Evolutionary conservation across 2,113 vertebrate genomes (phyloP).

Genomic region (Cyanistes caeruleus): DNA sequence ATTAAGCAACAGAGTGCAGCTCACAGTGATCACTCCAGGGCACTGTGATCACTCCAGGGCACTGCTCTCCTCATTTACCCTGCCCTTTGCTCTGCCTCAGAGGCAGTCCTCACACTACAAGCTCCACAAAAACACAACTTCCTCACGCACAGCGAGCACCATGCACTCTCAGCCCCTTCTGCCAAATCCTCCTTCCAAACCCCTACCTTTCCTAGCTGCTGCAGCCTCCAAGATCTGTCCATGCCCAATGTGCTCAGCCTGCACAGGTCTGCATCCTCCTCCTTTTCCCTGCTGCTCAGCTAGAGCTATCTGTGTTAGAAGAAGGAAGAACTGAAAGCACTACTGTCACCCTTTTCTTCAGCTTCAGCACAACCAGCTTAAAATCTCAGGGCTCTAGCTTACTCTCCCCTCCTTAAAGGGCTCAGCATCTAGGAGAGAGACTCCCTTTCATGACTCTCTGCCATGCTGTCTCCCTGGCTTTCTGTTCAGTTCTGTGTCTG

Average conservation of each 20-base stretch:
- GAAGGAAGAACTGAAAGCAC: not conserved
- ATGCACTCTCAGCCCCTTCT: not conserved
- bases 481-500: not conserved
- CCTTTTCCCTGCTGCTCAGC: not conserved
- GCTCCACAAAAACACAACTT: not conserved
- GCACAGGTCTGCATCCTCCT: not conserved
- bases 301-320: not conserved
- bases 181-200: not conserved
- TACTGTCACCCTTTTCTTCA: not conserved
- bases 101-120: not conserved
- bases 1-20: not conserved
- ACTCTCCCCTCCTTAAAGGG: conserved; percentile 38
- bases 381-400: not conserved
- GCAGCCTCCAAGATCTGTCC: not conserved
- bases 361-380: not conserved
- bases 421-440: not conserved
- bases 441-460: not conserved
- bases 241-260: not conserved
- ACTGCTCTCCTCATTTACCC: not conserved
- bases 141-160: not conserved
- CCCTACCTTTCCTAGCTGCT: not conserved
- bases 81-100: not conserved
- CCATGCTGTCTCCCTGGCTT: not conserved
- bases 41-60: not conserved
- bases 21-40: not conserved